These are phyloP conservation scores for Oligia latruncula DNA, from an alignment of 2,888 invertebrate genomes.

Conservation along the genomic window DNA sequence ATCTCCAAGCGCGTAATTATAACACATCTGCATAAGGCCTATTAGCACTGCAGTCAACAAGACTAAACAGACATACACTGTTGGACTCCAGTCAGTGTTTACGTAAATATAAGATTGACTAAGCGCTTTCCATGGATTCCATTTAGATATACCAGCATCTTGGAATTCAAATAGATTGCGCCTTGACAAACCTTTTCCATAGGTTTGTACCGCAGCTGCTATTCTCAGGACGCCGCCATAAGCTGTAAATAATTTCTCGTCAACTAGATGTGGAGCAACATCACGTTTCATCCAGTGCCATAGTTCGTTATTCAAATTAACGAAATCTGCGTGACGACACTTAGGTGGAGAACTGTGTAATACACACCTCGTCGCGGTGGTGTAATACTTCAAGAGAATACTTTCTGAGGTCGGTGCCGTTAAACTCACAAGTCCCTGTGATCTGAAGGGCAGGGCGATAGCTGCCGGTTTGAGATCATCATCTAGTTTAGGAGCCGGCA, in stretches of 20 bases:
- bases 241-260: slow-evolving; percentile 83
- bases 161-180: slow-evolving; percentile 80
- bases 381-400: slow-evolving; percentile 83
- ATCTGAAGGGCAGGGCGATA: slow-evolving; percentile 82
- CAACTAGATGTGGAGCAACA: slow-evolving; percentile 82
- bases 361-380: slow-evolving; percentile 82
- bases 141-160: slow-evolving; percentile 66
- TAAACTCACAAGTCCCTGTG: slow-evolving; percentile 79
- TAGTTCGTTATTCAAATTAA: slow-evolving; percentile 84
- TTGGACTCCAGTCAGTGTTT: slow-evolving; percentile 79
- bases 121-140: slow-evolving; percentile 80
- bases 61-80: slow-evolving; percentile 76
- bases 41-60: slow-evolving; percentile 75
- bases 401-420: slow-evolving; percentile 78
- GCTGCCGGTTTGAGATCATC: slow-evolving; percentile 77
- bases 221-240: slow-evolving; percentile 84
- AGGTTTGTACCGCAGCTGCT: slow-evolving; percentile 85
- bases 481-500: slow-evolving; percentile 82
- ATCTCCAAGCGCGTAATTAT: slow-evolving; percentile 77
- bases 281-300: slow-evolving; percentile 88
- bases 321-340: slow-evolving; percentile 84
- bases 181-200: slow-evolving; percentile 81
- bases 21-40: slow-evolving; percentile 80
- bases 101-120: slow-evolving; percentile 75
- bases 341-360: slow-evolving; percentile 78